Evolutionary conservation across 2,888 invertebrate species (phyloP), one percentile per base, ranked within the genome.

Genomic region (Creontiades dilutus): DNA sequence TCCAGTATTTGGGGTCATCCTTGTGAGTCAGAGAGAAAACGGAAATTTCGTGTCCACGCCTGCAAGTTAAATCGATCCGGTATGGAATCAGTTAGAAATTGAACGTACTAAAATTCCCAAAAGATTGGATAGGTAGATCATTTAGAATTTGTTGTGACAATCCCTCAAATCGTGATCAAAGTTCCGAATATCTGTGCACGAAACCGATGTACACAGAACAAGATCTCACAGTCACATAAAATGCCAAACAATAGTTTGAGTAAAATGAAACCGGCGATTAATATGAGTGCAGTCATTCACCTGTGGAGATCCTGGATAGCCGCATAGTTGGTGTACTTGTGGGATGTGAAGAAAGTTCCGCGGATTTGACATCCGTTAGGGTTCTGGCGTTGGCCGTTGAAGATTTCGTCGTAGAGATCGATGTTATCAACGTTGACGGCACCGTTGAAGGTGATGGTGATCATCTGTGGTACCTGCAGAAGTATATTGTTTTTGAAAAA

Each of bases 21-120:
- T 98, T 97, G 94, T 98, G 98, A 14, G 98, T 98, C 89, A 98
- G 94, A 1, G 98, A 98, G 94, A 98, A 98, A 27, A 98, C 97
- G 0, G 97, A 95, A 93, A 98, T 98, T 94, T 98, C 98, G 93
- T 98, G 98, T 80, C 98, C 98, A 91, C 95, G 78, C 47, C 87
- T 78, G 23, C 23, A 68, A 23, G 23, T 12, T 4, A 23, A 68
- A 52, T 52, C 37, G 37, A 37, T 37, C 37, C 3, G 37, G 37
- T 37, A 4, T 7, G 3, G 37, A 37, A 37, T 37, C 37, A 37
- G 37, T 37, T 37, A 37, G 37, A 37, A 37, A 2, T 4, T 37
- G 37, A 4, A 7, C 37, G n/a, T n/a, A n/a, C n/a, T n/a, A n/a
- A n/a, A n/a, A n/a, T n/a, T n/a, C n/a, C n/a, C n/a, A n/a, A n/a